phyloP scores from a whole-genome alignment of 2,113 vertebrate species.

The Callorhinus ursinus region DNA sequence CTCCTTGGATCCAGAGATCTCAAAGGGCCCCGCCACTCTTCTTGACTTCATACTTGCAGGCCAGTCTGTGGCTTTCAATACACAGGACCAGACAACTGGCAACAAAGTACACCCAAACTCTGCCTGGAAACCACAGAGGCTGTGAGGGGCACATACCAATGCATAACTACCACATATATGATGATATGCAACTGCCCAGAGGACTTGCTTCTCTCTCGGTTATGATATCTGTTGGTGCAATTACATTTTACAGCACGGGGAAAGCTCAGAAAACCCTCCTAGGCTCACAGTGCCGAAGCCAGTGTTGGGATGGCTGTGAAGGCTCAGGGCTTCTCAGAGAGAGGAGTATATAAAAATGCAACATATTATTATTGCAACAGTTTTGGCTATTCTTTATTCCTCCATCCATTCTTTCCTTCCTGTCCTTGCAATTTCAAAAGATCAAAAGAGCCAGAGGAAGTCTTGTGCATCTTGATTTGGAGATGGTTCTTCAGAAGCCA shows the following conservation, averaged over 20 bases:
- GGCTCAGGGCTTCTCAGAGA: background rate
- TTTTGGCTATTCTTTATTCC: constrained; percentile 57
- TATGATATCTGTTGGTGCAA: background rate
- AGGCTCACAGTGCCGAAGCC: background rate
- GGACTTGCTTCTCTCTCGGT: background rate
- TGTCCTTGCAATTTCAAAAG: constrained; percentile 73
- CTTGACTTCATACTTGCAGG: background rate
- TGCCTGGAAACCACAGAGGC: background rate
- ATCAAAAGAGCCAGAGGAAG: constrained; percentile 73
- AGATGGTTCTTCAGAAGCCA: constrained; percentile 70
- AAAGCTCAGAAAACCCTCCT: background rate
- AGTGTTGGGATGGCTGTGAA: background rate
- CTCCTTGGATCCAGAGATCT: background rate
- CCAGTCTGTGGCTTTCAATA: background rate
- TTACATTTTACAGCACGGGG: background rate
- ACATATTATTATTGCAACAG: background rate
- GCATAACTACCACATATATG: background rate
- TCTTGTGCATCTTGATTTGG: constrained; percentile 72
- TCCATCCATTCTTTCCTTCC: constrained; percentile 76
- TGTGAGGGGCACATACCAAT: background rate
- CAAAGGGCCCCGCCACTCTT: background rate
- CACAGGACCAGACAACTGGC: background rate
- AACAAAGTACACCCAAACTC: background rate
- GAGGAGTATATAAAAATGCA: constrained; percentile 39
- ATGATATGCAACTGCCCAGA: background rate